A percentile compares a stretch with the other conserved stretches of the same genome.
phyloP scores from a whole-genome alignment of 2,797 vertebrate genomes.

The Argya squamiceps region DNA sequence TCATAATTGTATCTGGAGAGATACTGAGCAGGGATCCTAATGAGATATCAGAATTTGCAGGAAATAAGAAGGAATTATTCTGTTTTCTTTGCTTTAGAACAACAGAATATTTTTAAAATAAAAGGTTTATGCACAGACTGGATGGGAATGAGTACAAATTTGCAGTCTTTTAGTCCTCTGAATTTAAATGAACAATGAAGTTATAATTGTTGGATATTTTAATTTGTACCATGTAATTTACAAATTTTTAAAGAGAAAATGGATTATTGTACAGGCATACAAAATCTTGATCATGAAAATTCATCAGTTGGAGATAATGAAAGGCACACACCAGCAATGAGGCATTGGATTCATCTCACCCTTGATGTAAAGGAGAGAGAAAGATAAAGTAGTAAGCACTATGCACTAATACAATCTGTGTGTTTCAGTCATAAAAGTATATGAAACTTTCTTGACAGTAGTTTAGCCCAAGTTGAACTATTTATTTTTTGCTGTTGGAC shows the following conservation, averaged over 20 bases:
- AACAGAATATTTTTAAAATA: background rate
- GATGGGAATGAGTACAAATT: background rate
- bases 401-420: background rate
- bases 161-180: background rate
- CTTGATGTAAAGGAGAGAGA: background rate
- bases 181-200: background rate
- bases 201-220: background rate
- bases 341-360: background rate
- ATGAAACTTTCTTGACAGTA: background rate
- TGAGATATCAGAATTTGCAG: background rate
- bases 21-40: background rate
- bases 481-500: background rate
- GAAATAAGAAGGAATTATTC: background rate
- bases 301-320: background rate
- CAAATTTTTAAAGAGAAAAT: background rate
- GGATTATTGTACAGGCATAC: background rate
- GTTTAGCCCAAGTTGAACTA: background rate
- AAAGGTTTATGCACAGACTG: background rate
- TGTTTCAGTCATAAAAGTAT: background rate
- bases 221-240: background rate
- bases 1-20: background rate
- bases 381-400: background rate
- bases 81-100: background rate
- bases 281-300: background rate
- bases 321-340: background rate